A percentile compares a stretch with the other conserved stretches of the same genome.
Conservation (phyloP, 2,888 invertebrate species). For the Macrosiphum euphorbiae region DNA sequence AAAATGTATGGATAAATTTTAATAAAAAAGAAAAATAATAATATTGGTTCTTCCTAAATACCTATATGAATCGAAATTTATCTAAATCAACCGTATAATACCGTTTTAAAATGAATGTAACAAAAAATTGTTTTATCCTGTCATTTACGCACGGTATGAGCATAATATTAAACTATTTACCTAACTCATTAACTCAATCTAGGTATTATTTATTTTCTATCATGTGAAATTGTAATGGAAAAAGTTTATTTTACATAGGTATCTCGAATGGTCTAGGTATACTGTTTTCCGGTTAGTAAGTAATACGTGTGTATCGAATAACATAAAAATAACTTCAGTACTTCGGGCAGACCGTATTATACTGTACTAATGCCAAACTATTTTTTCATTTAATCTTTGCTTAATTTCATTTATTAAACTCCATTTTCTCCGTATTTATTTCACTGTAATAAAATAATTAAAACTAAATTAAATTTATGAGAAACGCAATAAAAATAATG, state of each 20-base stretch:
- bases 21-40: background rate
- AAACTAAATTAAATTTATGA: slow-evolving; percentile 40
- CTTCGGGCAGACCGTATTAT: background rate
- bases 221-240: too few relatives aligned
- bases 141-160: too few relatives aligned
- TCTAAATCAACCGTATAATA: too few relatives aligned
- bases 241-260: too few relatives aligned
- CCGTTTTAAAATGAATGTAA: too few relatives aligned
- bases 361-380: background rate
- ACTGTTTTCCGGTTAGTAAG: background rate
- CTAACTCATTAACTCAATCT: too few relatives aligned
- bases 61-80: too few relatives aligned
- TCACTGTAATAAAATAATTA: background rate
- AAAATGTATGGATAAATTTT: background rate
- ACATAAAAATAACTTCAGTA: background rate
- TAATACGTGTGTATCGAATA: background rate
- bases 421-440: background rate
- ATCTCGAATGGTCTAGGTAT: too few relatives aligned
- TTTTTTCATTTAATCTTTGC: slow-evolving; percentile 5
- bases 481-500: slow-evolving; percentile 1
- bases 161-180: too few relatives aligned
- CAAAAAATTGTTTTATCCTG: too few relatives aligned
- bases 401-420: background rate
- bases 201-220: too few relatives aligned
- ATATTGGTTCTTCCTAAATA: background rate